Conservation (phyloP, 2,888 invertebrate genomes). For the Melieria picta region DNA sequence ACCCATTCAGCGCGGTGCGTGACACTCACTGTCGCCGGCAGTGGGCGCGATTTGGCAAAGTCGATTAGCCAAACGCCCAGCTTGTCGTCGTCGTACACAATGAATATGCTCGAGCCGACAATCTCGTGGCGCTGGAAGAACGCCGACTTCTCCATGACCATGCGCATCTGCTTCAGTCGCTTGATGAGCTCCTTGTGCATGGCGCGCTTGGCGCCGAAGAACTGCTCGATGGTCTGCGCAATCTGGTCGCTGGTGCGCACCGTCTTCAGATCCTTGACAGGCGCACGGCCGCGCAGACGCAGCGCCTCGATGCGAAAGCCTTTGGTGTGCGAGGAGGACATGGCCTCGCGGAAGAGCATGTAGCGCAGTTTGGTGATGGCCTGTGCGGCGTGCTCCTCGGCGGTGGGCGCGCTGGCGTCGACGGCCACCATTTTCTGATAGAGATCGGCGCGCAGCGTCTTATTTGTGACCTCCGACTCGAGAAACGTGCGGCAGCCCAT, state of each 20-base stretch:
- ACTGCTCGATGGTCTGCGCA: conserved; percentile 76
- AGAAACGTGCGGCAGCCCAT: conserved; percentile 96
- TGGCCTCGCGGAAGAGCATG: conserved; percentile 94
- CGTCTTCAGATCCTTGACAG: conserved; percentile 88
- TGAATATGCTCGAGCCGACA: conserved; percentile 91
- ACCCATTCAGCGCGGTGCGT: conserved; percentile 86
- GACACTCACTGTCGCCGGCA: conserved; percentile 76
- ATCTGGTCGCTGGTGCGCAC: conserved; percentile 83
- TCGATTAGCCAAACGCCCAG: conserved; percentile 97
- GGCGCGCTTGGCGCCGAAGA: conserved; percentile 76
- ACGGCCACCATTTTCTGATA: conserved; percentile 96
- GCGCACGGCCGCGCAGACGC: conserved; percentile 83
- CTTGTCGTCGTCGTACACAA: conserved; percentile 89
- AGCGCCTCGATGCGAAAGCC: conserved; percentile 97
- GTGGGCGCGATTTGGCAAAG: conserved; percentile 89
- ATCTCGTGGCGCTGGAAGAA: conserved; percentile 92
- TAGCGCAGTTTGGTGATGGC: conserved; percentile 96
- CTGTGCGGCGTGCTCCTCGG: conserved; percentile 80
- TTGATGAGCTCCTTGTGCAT: conserved; percentile 74
- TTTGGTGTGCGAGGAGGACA: conserved; percentile 90
- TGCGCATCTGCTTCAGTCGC: conserved; percentile 80
- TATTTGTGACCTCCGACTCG: conserved; percentile 93
- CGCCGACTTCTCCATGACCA: conserved; percentile 82
- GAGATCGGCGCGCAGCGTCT: conserved; percentile 83
- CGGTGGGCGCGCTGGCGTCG: conserved; percentile 86